Evolutionary conservation across 1,140 invertebrate genomes (phyloP).

Genomic region (Rhopalosiphum padi): DNA sequence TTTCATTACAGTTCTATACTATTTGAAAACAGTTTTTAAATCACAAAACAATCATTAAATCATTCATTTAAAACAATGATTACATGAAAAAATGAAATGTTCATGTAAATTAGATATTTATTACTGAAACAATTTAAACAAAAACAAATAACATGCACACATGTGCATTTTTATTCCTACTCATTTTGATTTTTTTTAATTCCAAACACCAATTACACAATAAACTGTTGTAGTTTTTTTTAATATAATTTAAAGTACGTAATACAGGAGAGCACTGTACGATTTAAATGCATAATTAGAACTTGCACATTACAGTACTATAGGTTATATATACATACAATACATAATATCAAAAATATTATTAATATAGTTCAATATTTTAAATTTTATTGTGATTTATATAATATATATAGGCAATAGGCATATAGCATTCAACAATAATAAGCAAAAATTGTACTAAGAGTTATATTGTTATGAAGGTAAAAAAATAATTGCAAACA

Average conservation of each 20-base stretch:
- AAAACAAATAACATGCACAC: not conserved
- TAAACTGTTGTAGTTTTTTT: too few relatives aligned
- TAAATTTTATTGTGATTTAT: too few relatives aligned
- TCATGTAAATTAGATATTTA: not conserved
- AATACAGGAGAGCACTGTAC: not conserved
- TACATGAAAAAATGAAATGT: not conserved
- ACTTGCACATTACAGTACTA: too few relatives aligned
- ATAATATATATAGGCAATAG: too few relatives aligned
- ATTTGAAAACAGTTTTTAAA: not conserved
- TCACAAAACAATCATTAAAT: not conserved
- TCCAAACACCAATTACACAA: not conserved
- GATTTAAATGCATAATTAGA: too few relatives aligned
- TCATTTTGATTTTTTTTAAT: not conserved
- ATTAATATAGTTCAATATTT: too few relatives aligned
- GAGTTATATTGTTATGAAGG: not conserved
- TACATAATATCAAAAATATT: too few relatives aligned
- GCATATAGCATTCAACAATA: too few relatives aligned
- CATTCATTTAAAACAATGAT: not conserved
- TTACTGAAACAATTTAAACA: not conserved
- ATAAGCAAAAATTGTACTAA: not conserved
- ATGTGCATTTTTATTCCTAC: not conserved
- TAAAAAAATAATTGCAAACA: not conserved
- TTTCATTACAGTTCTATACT: not conserved
- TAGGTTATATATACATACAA: too few relatives aligned
- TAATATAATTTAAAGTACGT: too few relatives aligned